Evolutionary conservation across 1,140 invertebrate genomes (phyloP), one percentile per base, ranked within the genome.

Genomic region (Hormaphis cornu): DNA sequence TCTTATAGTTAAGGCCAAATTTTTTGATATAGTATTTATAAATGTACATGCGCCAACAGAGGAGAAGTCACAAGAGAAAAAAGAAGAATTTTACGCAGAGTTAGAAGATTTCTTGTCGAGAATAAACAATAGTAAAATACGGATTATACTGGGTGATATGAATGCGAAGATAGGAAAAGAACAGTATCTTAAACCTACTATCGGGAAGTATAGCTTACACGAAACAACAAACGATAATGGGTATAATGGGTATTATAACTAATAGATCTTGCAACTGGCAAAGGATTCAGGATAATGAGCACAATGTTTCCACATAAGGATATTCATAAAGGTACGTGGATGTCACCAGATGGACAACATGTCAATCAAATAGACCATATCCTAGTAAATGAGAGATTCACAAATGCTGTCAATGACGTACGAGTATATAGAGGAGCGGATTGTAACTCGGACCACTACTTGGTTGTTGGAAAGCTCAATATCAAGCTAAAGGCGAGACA

Each of bases 301-400:
- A 53, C 50, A 53, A 30, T 53, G 9, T 53, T 53, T 3, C 50
- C 26, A 26, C 50, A 53, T 26, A 42, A 59, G 20, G 4, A 59
- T 40, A 59, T 59, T 22, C 35, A 54, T 42, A 40, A 59, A 61
- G 33, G 58, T 33, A 46, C 70, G 5, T 72, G 72, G 72, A 53
- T 12, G 2, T 71, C 73, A 26, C 72, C 71, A 52, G 71, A 73
- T 72, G 69, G 71, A 26, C 26, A 69, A 16, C 30, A 46, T 12
- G 42, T 37, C 22, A 73, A 73, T 53, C 72, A 74, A 72, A 73
- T 73, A 61, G 61, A 74, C 46, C 72, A 73, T 66, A 71, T 73
- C 7, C 37, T 71, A 42, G 72, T 72, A 8, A 44, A 70, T 40
- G n/a, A 52, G 7, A 69, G 46, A 69, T 58, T 71, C 12, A n/a